Evolutionary conservation across 1,140 invertebrate genomes (phyloP).

Genomic region (Wasmannia auropunctata): DNA sequence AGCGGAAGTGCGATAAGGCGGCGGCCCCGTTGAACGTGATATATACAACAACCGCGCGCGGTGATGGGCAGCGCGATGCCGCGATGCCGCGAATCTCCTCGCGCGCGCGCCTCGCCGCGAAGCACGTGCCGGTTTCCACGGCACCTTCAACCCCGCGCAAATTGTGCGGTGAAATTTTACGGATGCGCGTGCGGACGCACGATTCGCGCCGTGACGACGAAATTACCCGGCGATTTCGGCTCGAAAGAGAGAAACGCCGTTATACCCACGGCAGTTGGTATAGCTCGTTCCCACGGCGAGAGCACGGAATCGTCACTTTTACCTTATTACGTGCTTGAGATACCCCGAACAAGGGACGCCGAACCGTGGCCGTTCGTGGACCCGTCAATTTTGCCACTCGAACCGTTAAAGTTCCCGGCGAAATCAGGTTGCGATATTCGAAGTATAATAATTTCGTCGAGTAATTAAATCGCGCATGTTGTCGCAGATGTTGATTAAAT

Average conservation of each 20-base stretch:
- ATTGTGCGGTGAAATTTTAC: constrained; percentile 29
- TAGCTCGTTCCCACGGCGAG: constrained; percentile 1
- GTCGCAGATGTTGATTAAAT: constrained; percentile 1
- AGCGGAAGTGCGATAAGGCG: constrained; percentile 23
- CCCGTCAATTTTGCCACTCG: neutral
- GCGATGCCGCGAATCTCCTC: too few relatives aligned
- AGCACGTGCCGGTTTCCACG: constrained; percentile 47
- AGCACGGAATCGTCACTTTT: neutral
- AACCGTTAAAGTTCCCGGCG: neutral
- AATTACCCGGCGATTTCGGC: constrained; percentile 26
- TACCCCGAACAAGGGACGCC: neutral
- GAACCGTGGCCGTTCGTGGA: neutral
- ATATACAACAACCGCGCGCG: constrained; percentile 28
- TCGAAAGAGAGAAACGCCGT: constrained; percentile 3
- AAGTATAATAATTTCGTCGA: constrained; percentile 24
- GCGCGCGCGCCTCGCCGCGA: too few relatives aligned
- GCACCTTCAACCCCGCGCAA: constrained; percentile 58
- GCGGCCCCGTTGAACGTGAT: constrained; percentile 36
- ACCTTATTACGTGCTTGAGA: neutral
- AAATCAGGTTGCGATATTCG: neutral
- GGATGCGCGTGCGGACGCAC: constrained; percentile 38
- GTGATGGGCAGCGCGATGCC: constrained; percentile 23
- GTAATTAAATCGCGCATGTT: neutral
- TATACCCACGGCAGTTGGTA: neutral
- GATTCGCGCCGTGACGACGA: constrained; percentile 14